phyloP scores from a whole-genome alignment of 2,888 invertebrate genomes.

The Pogonocherus hispidulus region DNA sequence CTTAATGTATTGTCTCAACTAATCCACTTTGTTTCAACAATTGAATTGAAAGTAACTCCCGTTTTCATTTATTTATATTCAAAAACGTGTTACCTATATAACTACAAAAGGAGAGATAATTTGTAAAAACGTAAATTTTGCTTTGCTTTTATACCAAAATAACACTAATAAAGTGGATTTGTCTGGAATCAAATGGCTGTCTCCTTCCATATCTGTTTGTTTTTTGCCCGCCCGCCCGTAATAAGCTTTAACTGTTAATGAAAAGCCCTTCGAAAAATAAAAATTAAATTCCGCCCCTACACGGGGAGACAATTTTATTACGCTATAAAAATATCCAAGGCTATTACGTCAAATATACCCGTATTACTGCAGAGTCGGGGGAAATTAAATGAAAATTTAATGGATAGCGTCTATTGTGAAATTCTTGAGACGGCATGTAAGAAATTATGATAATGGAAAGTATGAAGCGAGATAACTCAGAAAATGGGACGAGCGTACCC shows the following conservation, averaged over 20 bases:
- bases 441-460: constrained; percentile 55
- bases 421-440: constrained; percentile 46
- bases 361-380: constrained; percentile 24
- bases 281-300: constrained; percentile 37
- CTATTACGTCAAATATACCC: constrained; percentile 27
- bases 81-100: no score
- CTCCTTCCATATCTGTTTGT: neutral
- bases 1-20: no score
- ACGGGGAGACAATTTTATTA: constrained; percentile 38
- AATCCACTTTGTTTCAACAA: no score
- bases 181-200: no score
- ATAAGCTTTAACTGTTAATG: constrained; percentile 24
- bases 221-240: neutral
- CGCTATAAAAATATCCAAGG: constrained; percentile 30
- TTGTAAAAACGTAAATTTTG: no score
- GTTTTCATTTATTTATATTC: no score
- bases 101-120: no score
- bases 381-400: constrained; percentile 48
- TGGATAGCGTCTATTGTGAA: constrained; percentile 44
- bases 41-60: no score
- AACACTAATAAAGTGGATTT: no score
- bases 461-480: constrained; percentile 44
- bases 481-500: constrained; percentile 33
- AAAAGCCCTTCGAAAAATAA: constrained; percentile 25
- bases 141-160: no score